These are phyloP conservation scores for Augiades crinisus DNA, from an alignment of 2,888 invertebrate genomes.

Conservation along the genomic window DNA sequence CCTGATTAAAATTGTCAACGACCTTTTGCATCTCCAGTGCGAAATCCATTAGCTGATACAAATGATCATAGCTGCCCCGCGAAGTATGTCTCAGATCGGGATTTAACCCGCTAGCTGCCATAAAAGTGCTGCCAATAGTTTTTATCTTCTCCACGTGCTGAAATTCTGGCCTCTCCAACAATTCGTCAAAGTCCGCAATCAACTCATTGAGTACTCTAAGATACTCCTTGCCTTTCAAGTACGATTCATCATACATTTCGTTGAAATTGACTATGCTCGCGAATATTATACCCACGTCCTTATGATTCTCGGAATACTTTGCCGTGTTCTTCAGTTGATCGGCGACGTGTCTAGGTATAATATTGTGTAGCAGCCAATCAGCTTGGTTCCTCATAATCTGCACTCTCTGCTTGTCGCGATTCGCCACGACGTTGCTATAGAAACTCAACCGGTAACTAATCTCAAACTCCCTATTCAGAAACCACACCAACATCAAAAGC, in stretches of 20 bases:
- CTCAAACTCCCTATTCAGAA: slow-evolving; percentile 97
- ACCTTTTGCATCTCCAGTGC: slow-evolving; percentile 95
- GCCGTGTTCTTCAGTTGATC: slow-evolving; percentile 96
- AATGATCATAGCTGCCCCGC: slow-evolving; percentile 86
- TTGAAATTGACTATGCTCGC: slow-evolving; percentile 98
- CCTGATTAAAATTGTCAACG: slow-evolving; percentile 92
- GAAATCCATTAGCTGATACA: slow-evolving; percentile 96
- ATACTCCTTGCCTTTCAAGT: slow-evolving; percentile 96
- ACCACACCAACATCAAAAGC: slow-evolving; percentile 93
- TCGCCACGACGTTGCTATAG: slow-evolving; percentile 95
- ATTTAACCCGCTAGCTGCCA: slow-evolving; percentile 98
- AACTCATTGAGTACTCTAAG: slow-evolving; percentile 96
- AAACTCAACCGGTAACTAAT: slow-evolving; percentile 96
- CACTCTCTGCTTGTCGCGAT: slow-evolving; percentile 92
- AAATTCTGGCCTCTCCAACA: slow-evolving; percentile 90
- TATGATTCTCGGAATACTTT: slow-evolving; percentile 97
- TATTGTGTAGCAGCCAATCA: slow-evolving; percentile 97
- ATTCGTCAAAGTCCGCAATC: slow-evolving; percentile 97
- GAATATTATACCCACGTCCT: slow-evolving; percentile 95
- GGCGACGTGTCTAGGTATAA: slow-evolving; percentile 97
- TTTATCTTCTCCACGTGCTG: slow-evolving; percentile 98
- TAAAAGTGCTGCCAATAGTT: slow-evolving; percentile 97
- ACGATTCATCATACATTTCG: slow-evolving; percentile 98
- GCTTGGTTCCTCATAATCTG: slow-evolving; percentile 97
- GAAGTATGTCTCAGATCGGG: slow-evolving; percentile 87